Evolutionary conservation across 2,888 invertebrate genomes (phyloP), one percentile per base, ranked within the genome.

Genomic region (Watsonalla cultraria): DNA sequence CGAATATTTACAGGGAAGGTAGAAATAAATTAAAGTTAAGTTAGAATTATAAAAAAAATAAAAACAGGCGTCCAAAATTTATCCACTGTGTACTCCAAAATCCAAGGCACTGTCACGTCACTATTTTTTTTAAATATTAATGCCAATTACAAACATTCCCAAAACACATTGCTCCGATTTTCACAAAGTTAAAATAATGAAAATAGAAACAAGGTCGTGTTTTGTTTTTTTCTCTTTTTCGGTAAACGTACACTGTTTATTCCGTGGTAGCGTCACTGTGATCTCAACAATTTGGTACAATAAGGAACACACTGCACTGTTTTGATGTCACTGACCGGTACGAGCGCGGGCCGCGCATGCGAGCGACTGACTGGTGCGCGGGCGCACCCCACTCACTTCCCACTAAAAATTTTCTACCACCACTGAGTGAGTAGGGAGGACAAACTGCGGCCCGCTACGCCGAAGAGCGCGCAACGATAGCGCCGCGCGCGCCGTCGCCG

Each of bases 361-460:
- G 77, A 68, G 66, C 68, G 73, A 77, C 78, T 74, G 85, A 89
- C 88, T 88, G 86, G 51, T 74, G 84, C 89, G 87, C 86, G 74
- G 63, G 86, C 88, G 89, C 90, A 90, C 89, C 90, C 90, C 88
- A 89, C 90, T 89, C 81, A 85, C 86, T 84, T 88, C 87, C 86
- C 84, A 88, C 89, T 88, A 82, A 87, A 85, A 84, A 84, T 82
- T 84, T 86, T 85, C 86, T 86, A 84, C 89, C 89, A 89, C 88
- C 86, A 78, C 78, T 69, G 74, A 62, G 59, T 64, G 57, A 51
- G 64, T 77, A 80, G 83, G 75, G 82, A 68, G 66, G 67, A 58
- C 68, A 68, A 80, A 76, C 66, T 68, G 78, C 76, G 86, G 85
- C 76, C 82, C 84, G 85, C 83, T 70, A 62, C 66, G 57, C 34